Base-by-base conservation (phyloP, 2,113 vertebrate species). In the Phaethon lepturus region DNA sequence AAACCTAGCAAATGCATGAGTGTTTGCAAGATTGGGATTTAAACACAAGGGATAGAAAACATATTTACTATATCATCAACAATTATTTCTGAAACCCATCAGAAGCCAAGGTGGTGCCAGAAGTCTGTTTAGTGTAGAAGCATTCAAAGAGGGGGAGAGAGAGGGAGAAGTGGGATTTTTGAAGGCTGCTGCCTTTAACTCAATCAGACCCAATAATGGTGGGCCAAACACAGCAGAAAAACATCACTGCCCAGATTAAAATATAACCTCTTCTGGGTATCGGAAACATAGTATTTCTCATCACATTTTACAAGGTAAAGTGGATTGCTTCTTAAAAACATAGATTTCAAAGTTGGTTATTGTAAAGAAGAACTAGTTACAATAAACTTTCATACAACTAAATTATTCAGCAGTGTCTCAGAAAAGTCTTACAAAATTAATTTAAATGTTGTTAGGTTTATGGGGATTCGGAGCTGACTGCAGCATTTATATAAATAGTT, bases 21-120 rank as follows among this genome's bases (percentile, higher is more conserved):
- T 74, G 62, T 95, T 94, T 93, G 58, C 73, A 40, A 87, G 86
- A 76, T 18, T 74, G 94, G 94, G 96, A 96, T 95, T 97, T 94
- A 95, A 97, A 87, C 95, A 87, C 96, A 79, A 94, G 94, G 95
- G 95, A 95, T 58, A 72, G 74, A 90, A 96, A 97, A 93, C 91
- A 97, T 96, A 97, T 97, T 96, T 95, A 96, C 94, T 94, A 84
- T 96, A 97, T 97, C 95, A 95, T 97, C 94, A 95, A 96, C 95
- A 96, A 97, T 97, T 97, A 97, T 94, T 96, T 96, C 77, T 95
- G 91, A 95, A 96, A 95, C 63, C 58, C 89, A 93, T 60, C 93
- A 95, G 94, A 93, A 93, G 47, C 62, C 87, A 94, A 94, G 77
- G 84, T 93, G 62, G 55, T 94, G 85, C 93, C 91, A 94, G 73